Base-by-base conservation (phyloP, 2,797 vertebrate species). In the Pseudochirops cupreus region DNA sequence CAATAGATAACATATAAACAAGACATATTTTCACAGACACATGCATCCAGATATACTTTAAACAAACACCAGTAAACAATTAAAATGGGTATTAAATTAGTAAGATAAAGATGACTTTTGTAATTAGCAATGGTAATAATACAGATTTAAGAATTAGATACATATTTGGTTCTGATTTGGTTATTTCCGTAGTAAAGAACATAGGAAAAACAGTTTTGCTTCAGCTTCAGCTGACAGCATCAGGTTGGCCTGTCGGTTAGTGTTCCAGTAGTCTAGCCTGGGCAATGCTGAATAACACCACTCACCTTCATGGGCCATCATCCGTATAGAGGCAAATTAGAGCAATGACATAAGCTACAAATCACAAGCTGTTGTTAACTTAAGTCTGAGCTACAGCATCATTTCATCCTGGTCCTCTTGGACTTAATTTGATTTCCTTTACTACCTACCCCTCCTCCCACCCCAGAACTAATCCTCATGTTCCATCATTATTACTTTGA, bases 261-360 rank as follows among this genome's bases (percentile, higher is more conserved):
- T 0, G 31, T 94, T 94, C 82, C 55, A 10, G 9, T 31, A 54
- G 93, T 39, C 1, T 4, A 91, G 95, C 59, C 94, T 56, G 94
- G 90, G 52, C 90, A 16, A 28, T 46, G 11, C 95, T 93, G 89
- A 92, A 0, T 59, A 90, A 95, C 96, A 95, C 92, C 74, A 31
- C 91, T 96, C 96, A 97, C 98, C 97, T 97, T 96, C 96, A 90
- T 87, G 96, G 96, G 57, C 97, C 94, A 31, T 94, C 96, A 93
- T 96, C 97, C 3, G 0, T 50, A 90, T 93, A 96, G 95, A 96
- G 92, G 91, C 96, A 94, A 87, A 95, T 94, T 67, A 95, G 96
- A 92, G 91, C 1, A 0, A 82, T 57, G 92, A 93, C 95, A 21
- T 24, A 28, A 33, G 93, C 92, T 94, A 94, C 97, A 93, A 93